Base-by-base conservation (phyloP, 2,113 vertebrate genomes). In the Ibidorhyncha struthersii region DNA sequence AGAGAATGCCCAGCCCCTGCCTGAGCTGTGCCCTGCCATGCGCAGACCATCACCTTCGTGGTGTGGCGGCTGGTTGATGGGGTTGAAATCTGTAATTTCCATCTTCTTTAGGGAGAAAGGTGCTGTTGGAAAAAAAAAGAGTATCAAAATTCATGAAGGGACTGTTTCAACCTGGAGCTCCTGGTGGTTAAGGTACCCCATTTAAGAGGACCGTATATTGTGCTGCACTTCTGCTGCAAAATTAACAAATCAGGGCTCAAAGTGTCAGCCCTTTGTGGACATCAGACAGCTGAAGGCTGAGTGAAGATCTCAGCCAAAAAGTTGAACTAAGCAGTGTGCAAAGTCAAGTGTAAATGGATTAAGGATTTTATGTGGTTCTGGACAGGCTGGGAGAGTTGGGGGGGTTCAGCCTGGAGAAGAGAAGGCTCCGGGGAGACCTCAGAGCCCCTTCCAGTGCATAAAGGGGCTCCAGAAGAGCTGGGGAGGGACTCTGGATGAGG, bases 301-400 rank as follows among this genome's bases (percentile, higher is more conserved):
- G 53, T 2, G 3, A 58, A 16, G 62, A 5, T 26, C 52, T 65
- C 8, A 0, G 29, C 38, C 21, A 6, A 20, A 17, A 12, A 15
- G 8, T 2, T 27, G 41, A 45, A 9, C 1, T 12, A 63, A 23
- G 9, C 49, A 22, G 32, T 0, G 1, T 7, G 30, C 10, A 4
- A 78, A 19, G 27, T 9, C 0, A 6, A 9, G 20, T 27, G 15
- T n/a, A 43, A n/a, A 15, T 3, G 34, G 41, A 21, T 47, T 36
- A 11, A 41, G 66, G 4, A 4, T 41, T 40, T 50, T 20, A 5
- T 12, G 61, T 52, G 25, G 12, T 17, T 80, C 17, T 8, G 36
- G 38, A 13, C 17, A 29, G 61, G 61, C 17, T 63, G 61, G 20
- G 26, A 29, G 61, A 63, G 61, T 6, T 63, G 38, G 38, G 17